These are phyloP conservation scores for Bicyclus anynana DNA, from an alignment of 1,140 invertebrate genomes.

Conservation along the genomic window DNA sequence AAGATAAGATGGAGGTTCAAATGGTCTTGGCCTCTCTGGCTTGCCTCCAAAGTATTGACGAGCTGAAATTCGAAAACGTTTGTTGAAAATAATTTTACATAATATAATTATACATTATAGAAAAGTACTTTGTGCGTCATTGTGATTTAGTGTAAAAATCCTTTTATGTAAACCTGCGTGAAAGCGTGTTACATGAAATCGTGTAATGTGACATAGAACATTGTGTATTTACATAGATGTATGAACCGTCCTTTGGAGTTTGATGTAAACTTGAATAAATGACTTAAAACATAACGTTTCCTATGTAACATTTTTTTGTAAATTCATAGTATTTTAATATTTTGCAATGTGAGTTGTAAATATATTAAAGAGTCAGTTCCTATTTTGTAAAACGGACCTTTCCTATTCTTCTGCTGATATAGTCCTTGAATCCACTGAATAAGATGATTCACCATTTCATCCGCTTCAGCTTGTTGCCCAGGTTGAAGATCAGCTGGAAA, in stretches of 20 bases:
- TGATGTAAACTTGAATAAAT: not conserved
- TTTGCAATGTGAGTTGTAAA: no score
- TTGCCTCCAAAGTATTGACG: conserved; percentile 80
- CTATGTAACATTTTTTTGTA: not conserved
- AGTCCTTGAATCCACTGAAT: conserved; percentile 85
- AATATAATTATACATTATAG: not conserved
- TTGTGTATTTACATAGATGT: not conserved
- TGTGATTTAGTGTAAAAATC: not conserved
- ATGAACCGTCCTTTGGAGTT: not conserved
- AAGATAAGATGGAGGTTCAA: conserved; percentile 76
- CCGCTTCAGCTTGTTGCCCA: conserved; percentile 72
- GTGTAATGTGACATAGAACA: not conserved
- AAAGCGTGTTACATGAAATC: not conserved
- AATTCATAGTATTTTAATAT: not conserved
- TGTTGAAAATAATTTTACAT: not conserved
- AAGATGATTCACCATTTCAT: conserved; percentile 84
- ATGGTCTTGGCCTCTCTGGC: conserved; percentile 82
- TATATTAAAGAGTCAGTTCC: not conserved
- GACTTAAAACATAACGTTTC: not conserved
- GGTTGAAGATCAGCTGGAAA: conserved; percentile 63
- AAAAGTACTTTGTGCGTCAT: not conserved
- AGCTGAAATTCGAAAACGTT: conserved; percentile 68
- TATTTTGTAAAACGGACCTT: conserved; percentile 72
- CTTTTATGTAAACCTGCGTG: not conserved
- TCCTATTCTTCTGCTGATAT: conserved; percentile 81